Evolutionary conservation across 1,140 invertebrate genomes (phyloP).

Genomic region (Pseudomyrmex sp.): DNA sequence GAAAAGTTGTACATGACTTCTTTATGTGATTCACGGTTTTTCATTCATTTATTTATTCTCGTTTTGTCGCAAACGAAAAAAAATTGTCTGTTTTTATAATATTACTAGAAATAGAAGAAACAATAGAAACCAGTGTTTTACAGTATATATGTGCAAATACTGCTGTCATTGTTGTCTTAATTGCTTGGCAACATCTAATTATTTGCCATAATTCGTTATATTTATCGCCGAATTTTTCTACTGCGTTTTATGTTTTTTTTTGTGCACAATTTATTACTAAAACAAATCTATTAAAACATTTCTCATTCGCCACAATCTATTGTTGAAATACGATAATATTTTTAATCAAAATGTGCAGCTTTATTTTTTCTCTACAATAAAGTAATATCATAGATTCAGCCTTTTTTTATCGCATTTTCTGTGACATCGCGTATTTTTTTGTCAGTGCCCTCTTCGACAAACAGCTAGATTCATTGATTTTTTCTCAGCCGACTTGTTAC

Average conservation of each 20-base stretch:
- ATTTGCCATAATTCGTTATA: too few species aligned
- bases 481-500: conserved; percentile 32
- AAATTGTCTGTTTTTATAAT: background rate
- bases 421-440: conserved; percentile 21
- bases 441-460: conserved; percentile 20
- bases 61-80: background rate
- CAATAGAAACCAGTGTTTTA: too few species aligned
- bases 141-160: too few species aligned
- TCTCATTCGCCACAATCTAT: too few species aligned
- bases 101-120: too few species aligned
- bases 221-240: too few species aligned
- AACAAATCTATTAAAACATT: too few species aligned
- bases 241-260: too few species aligned
- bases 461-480: conserved; percentile 28
- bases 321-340: background rate
- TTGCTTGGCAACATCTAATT: too few species aligned
- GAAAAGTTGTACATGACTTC: background rate
- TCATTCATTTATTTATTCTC: background rate
- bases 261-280: too few species aligned
- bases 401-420: conserved; percentile 6
- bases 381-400: too few species aligned
- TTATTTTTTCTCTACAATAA: background rate
- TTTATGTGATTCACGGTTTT: background rate
- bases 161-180: too few species aligned
- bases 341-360: conserved; percentile 10